Evolutionary conservation across 2,888 invertebrate species (phyloP).

Genomic region (Aphodius granarius): DNA sequence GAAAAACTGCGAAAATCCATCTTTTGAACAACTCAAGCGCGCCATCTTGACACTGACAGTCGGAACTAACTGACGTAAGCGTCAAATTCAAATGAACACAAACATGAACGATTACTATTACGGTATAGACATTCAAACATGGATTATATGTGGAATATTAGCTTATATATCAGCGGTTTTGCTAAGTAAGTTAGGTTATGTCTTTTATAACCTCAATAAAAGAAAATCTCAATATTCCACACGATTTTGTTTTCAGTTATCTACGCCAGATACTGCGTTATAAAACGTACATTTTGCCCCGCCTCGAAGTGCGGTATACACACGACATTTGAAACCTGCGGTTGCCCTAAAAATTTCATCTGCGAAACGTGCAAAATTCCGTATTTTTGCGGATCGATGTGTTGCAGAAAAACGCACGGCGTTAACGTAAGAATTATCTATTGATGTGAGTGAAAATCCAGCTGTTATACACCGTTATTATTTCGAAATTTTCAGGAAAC

Average conservation of each 20-base stretch:
- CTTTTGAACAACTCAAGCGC: too few relatives aligned
- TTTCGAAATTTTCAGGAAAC: not conserved
- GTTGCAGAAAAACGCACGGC: not conserved
- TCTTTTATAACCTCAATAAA: too few relatives aligned
- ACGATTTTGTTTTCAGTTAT: too few relatives aligned
- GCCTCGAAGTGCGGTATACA: not conserved
- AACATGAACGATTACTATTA: not conserved
- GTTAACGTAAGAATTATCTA: not conserved
- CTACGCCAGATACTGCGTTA: not conserved
- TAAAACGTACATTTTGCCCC: not conserved
- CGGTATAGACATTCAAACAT: not conserved
- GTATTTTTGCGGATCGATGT: not conserved
- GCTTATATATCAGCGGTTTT: not conserved
- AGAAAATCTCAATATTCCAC: too few relatives aligned
- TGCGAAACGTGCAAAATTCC: not conserved
- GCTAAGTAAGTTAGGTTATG: not conserved
- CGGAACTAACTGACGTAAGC: not conserved
- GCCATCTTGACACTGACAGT: too few relatives aligned
- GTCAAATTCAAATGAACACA: not conserved
- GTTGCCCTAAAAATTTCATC: not conserved
- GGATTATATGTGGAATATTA: not conserved
- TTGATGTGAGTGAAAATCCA: not conserved
- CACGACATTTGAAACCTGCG: not conserved
- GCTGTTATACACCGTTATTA: not conserved
- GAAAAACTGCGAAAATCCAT: too few relatives aligned